Base-by-base conservation (phyloP, 2,888 invertebrate genomes). In the Pimpla rufipes region DNA sequence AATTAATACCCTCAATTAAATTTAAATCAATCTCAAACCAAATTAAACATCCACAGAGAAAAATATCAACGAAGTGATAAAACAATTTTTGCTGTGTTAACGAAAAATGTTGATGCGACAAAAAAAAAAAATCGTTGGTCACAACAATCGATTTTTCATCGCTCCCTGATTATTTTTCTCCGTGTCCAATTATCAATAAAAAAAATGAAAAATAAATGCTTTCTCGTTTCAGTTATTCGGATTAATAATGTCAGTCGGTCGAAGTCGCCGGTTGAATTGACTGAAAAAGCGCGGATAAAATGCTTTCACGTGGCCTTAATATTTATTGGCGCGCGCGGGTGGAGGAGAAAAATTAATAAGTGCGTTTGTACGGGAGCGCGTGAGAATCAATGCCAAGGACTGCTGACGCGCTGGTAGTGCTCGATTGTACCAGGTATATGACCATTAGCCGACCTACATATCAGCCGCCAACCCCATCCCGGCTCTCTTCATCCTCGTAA, bases 361-460 rank as follows among this genome's bases (percentile, higher is more conserved):
- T 23, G 57, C 21, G 57, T 70, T 42, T 55, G 23, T 55, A 40
- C 21, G 4, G 13, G 21, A 70, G 40, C 23, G 42, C n/a, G 57
- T 59, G 42, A 57, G 57, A 85, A 79, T 86, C 70, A 86, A 85
- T 84, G 80, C 85, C 81, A 80, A 84, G 78, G 81, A 83, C 74
- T 57, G 79, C 11, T 23, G 45, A 62, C 18, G 55, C 18, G 59
- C 70, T 76, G 35, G 52, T 55, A 64, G 37, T 29, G 55, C 23
- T 45, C 18, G 57, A 37, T 76, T 73, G 35, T 52, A 47, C 18
- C 42, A 57, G 40, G 62, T 71, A 68, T 78, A 76, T 42, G 42
- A 45, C 57, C 68, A 67, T 76, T 86, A 57, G 68, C 21, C 52
- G 86, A 85, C 86, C 86, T 84, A 86, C 80, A 85, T 86, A 78